These are phyloP conservation scores for Sarotherodon lohbergeri DNA, from an alignment of 2,113 vertebrate genomes.

Conservation along the genomic window DNA sequence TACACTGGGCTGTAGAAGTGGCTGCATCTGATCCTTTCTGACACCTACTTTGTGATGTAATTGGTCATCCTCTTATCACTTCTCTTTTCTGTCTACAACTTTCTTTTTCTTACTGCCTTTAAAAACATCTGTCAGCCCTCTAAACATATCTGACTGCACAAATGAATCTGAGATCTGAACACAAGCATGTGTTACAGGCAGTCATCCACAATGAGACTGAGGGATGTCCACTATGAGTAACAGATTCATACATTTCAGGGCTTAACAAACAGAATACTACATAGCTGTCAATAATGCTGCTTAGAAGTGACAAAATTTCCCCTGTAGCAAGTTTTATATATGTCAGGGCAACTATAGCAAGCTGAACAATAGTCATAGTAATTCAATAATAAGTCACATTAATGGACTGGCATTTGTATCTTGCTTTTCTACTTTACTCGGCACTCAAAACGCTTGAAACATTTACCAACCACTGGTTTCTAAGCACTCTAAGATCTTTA, in stretches of 20 bases:
- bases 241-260: not conserved
- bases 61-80: not conserved
- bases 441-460: not conserved
- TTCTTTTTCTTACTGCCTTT: not conserved
- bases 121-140: not conserved
- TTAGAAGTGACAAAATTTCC: not conserved
- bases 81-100: not conserved
- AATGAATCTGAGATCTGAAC: not conserved
- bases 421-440: not conserved
- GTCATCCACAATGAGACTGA: too few species aligned
- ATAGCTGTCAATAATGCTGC: not conserved
- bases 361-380: not conserved
- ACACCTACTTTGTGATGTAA: not conserved
- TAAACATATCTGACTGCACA: not conserved
- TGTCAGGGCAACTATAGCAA: not conserved
- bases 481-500: not conserved
- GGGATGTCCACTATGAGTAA: not conserved
- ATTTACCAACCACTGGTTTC: not conserved
- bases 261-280: not conserved
- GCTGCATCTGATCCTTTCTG: not conserved
- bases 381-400: not conserved
- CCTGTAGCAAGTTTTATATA: not conserved
- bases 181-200: not conserved
- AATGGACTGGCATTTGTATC: not conserved
- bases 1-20: not conserved